Evolutionary conservation across 2,113 vertebrate species (phyloP).

Genomic region (Syngnathus floridae): DNA sequence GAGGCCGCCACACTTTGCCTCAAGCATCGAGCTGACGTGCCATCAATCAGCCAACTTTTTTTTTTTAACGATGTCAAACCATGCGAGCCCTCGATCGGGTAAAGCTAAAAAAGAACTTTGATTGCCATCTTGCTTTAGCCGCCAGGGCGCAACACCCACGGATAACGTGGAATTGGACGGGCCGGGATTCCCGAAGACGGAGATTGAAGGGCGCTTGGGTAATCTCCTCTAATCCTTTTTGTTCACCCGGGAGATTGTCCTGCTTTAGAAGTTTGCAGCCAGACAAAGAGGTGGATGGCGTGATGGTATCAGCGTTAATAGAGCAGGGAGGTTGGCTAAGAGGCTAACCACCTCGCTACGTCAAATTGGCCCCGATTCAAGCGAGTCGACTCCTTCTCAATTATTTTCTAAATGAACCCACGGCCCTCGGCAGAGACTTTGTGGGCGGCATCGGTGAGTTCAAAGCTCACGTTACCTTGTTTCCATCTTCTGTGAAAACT

Average conservation of each 20-base stretch:
- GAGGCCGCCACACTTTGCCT: slow-evolving; percentile 18
- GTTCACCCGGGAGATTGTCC: slow-evolving; percentile 66
- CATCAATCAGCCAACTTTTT: slow-evolving; percentile 23
- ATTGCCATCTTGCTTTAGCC: slow-evolving; percentile 6
- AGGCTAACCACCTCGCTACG: slow-evolving; percentile 63
- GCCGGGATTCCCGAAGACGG: slow-evolving; percentile 47
- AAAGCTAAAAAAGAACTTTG: background rate
- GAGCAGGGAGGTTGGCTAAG: slow-evolving; percentile 62
- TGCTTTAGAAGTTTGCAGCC: slow-evolving; percentile 66
- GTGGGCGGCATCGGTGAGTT: slow-evolving; percentile 26
- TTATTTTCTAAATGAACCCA: slow-evolving; percentile 65
- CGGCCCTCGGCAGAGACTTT: slow-evolving; percentile 37
- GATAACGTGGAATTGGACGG: slow-evolving; percentile 41
- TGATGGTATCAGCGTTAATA: slow-evolving; percentile 67
- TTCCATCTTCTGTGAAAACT: no score
- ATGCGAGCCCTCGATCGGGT: background rate
- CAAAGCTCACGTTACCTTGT: slow-evolving; percentile 17
- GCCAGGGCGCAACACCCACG: slow-evolving; percentile 21
- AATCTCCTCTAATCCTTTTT: slow-evolving; percentile 70
- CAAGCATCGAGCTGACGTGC: slow-evolving; percentile 23
- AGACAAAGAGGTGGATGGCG: slow-evolving; percentile 64
- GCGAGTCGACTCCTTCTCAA: slow-evolving; percentile 55
- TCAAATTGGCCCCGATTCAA: slow-evolving; percentile 58
- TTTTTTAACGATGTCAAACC: background rate
- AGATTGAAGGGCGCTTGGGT: slow-evolving; percentile 58